Base-by-base conservation (phyloP, 2,113 vertebrate genomes). In the Theristicus caerulescens region DNA sequence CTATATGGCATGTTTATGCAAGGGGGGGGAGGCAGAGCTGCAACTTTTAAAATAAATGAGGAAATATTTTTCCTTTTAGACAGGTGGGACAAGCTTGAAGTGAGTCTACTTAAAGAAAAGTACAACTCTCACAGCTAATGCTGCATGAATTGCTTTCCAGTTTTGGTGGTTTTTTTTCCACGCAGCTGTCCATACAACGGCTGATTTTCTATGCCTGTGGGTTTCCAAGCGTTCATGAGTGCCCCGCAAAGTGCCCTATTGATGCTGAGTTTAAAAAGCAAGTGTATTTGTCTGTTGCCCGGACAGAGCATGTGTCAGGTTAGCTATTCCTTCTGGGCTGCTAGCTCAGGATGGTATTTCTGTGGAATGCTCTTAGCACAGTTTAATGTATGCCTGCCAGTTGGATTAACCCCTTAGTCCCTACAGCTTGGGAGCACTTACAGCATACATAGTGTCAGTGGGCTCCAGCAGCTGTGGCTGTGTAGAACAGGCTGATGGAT, bases 351-450 rank as follows among this genome's bases (percentile, higher is more conserved):
- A 31, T 72, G 91, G 91, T 44, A 46, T 94, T 91, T 85, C 82
- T 91, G 54, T 93, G 97, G 93, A 97, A 95, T 91, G 96, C 94
- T 95, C 91, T 85, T 27, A 91, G 86, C 61, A 5, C 2, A 54
- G 73, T 77, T 66, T 51, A 82, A 80, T 69, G 93, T 80, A 15
- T 76, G 82, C 65, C 85, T 86, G 86, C 0, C 7, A 79, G 88
- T 15, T 34, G 88, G 15, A 47, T 97, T 97, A 96, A 96, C 94
- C 91, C 96, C 70, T 95, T 44, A 16, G 34, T 47, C 7, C 36
- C 86, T n/a, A 0, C 1, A 6, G 65, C 31, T 14, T 3, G 21
- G 72, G 24, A 58, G 42, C 10, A 5, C 27, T 59, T 3, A 0
- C 0, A 66, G 89, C 84, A 27, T 3, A 0, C 4, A 2, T 14